Evolutionary conservation across 2,797 vertebrate species (phyloP).

Genomic region (Enteromius viviparus): DNA sequence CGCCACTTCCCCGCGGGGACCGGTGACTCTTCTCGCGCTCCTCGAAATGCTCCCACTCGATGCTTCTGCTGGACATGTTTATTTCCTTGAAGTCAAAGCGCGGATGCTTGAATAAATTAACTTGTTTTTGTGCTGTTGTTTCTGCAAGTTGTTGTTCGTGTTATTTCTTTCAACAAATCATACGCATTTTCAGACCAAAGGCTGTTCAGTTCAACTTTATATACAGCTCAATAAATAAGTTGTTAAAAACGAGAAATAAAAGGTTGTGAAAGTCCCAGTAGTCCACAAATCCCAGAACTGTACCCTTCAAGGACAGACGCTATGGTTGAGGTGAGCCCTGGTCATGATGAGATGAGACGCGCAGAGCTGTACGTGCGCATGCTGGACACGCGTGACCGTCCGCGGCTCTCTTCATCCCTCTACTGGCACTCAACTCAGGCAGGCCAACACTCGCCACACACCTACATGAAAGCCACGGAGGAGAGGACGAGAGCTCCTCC

Average conservation of each 20-base stretch:
- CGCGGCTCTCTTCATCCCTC: slow-evolving; percentile 61
- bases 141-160: neutral
- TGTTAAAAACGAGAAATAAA: slow-evolving; percentile 10
- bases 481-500: neutral
- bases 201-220: neutral
- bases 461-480: slow-evolving; percentile 61
- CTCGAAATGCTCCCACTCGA: slow-evolving; percentile 96
- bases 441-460: slow-evolving; percentile 37
- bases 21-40: slow-evolving; percentile 88
- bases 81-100: neutral
- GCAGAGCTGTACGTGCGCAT: slow-evolving; percentile 57
- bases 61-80: slow-evolving; percentile 82
- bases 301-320: neutral
- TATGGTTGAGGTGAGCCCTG: slow-evolving; percentile 8
- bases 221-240: neutral
- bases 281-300: slow-evolving; percentile 7
- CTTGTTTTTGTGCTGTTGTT: slow-evolving; percentile 1
- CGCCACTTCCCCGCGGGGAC: slow-evolving; percentile 72
- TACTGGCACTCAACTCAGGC: slow-evolving; percentile 50
- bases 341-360: slow-evolving; percentile 32
- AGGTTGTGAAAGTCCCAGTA: neutral
- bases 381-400: slow-evolving; percentile 50
- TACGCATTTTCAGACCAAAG: neutral
- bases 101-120: neutral
- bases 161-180: neutral